Evolutionary conservation across 2,113 vertebrate genomes (phyloP).

Genomic region (Caracal caracal): DNA sequence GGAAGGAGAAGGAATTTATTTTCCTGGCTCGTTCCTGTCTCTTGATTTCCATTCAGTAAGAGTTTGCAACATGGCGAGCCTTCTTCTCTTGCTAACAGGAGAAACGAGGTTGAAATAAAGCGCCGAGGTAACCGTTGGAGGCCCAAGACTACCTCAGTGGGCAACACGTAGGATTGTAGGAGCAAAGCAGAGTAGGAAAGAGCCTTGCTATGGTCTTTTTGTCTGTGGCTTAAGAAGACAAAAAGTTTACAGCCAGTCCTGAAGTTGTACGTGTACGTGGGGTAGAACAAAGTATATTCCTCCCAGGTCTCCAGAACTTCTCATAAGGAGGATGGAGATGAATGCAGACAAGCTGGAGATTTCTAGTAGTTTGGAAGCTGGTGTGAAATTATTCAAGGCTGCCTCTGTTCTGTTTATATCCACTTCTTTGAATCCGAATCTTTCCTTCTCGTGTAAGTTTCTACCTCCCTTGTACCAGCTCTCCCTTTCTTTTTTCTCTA

Average conservation of each 20-base stretch:
- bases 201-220: background rate
- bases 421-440: background rate
- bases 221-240: background rate
- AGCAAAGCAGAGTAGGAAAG: background rate
- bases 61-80: background rate
- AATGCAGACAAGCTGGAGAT: background rate
- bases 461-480: background rate
- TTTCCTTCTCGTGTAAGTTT: background rate
- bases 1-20: background rate
- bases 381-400: background rate
- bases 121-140: background rate
- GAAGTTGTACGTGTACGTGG: background rate
- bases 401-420: background rate
- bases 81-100: background rate
- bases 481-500: background rate
- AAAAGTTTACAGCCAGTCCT: background rate
- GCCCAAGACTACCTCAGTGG: background rate
- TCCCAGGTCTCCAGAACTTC: background rate
- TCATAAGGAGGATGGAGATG: background rate
- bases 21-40: background rate
- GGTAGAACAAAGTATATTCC: background rate
- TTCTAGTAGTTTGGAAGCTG: background rate
- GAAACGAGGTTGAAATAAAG: background rate
- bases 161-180: background rate
- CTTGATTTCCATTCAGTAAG: background rate